Evolutionary conservation across 2,797 vertebrate genomes (phyloP), one percentile per base, ranked within the genome.

Genomic region (Okamejei kenojei): DNA sequence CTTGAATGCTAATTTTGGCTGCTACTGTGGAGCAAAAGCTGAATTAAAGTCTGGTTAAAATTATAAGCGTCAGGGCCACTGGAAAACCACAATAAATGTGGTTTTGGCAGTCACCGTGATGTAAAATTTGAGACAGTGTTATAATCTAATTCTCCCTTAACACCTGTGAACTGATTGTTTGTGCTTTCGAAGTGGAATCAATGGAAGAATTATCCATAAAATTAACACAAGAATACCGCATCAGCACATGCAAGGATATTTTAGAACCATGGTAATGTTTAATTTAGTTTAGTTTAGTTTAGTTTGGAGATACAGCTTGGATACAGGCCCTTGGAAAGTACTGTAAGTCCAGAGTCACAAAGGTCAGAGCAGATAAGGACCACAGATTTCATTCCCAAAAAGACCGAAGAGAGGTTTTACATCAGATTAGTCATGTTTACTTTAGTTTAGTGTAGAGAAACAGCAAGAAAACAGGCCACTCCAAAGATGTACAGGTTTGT

Each of bases 21-120:
- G 90, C 90, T 92, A 92, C 90, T 92, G 90, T 92, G 23, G 38
- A 38, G 90, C 29, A n/a, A 92, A 13, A 45, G 68, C 76, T 92
- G 71, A 92, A 23, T 92, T 10, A 63, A 92, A 92, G 68, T 68
- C 90, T 45, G 23, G 71, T 74, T 92, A 92, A 92, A 74, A 54
- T 92, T 92, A 92, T 92, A 73, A 54, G 35, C 35, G 74, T 74
- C 29, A 58, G 1, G 45, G 29, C 17, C 71, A 88, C 90, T 92
- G 90, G 45, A 76, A 74, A 92, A 54, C 63, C 61, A 32, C 61
- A n/a, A 88, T 35, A 88, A 88, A 88, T 10, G 68, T 23, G 29
- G 21, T 23, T 74, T 92, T 74, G 71, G 23, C 71, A 58, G 45
- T 92, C 90, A 13, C n/a, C 2, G 71, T 4, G 11, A 92, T 54